Conservation (phyloP, 2,888 invertebrate species). For the Siphlonurus alternatus region DNA sequence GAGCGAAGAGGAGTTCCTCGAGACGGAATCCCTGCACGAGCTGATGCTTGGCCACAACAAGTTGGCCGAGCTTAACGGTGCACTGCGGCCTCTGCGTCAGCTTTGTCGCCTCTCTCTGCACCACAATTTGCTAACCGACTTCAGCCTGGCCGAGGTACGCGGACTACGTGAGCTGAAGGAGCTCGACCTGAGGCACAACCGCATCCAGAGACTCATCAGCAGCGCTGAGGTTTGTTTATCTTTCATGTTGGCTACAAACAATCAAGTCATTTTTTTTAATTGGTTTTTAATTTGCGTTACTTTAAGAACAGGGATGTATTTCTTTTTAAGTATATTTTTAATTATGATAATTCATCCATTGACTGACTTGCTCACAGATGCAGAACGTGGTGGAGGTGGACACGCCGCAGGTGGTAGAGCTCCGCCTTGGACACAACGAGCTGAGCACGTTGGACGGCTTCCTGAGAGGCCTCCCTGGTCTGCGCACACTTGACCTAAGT, state of each 20-base stretch:
- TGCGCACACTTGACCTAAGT: slow-evolving; percentile 54
- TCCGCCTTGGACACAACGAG: slow-evolving; percentile 57
- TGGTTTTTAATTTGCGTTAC: background rate
- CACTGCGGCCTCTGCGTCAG: slow-evolving; percentile 47
- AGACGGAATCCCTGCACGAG: slow-evolving; percentile 48
- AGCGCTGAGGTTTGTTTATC: slow-evolving; percentile 39
- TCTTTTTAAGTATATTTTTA: background rate
- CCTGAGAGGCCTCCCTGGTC: slow-evolving; percentile 53
- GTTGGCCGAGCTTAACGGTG: slow-evolving; percentile 51
- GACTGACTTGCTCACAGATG: no score
- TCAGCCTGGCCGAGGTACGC: slow-evolving; percentile 62
- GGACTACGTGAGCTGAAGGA: slow-evolving; percentile 51
- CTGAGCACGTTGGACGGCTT: slow-evolving; percentile 54
- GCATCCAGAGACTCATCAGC: slow-evolving; percentile 46
- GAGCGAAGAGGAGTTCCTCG: slow-evolving; percentile 56
- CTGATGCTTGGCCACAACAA: slow-evolving; percentile 57
- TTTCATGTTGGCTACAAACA: background rate
- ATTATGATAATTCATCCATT: no score
- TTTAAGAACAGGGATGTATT: background rate
- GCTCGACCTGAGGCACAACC: slow-evolving; percentile 61
- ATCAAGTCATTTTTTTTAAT: background rate
- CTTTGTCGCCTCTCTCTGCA: slow-evolving; percentile 56
- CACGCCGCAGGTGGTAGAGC: slow-evolving; percentile 44
- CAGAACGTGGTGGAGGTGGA: slow-evolving; percentile 64
- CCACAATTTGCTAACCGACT: slow-evolving; percentile 54